Base-by-base conservation (phyloP, 2,113 vertebrate species). In the Columba livia region DNA sequence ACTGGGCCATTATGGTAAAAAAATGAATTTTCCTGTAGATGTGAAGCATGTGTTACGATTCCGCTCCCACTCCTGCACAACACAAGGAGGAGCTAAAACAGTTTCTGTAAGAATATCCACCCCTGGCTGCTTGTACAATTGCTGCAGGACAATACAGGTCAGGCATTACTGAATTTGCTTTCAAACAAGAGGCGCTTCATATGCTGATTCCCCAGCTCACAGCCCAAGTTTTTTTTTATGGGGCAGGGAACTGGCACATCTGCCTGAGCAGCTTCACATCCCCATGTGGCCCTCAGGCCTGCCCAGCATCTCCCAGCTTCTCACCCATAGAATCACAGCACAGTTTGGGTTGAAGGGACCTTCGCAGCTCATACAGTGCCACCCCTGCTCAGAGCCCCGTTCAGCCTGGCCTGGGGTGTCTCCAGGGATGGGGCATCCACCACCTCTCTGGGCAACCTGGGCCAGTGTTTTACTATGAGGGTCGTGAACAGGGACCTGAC, bases 1-100 rank as follows among this genome's bases (percentile, higher is more conserved):
- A 4, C 21, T 21, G 31, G 21, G 18, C 2, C 21, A 10, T 36
- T 26, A 7, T 0, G 2, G 64, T 24, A 23, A 74, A 62, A 48
- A 67, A 53, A 67, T 3, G 0, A 50, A 15, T 21, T 51, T 66
- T 54, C 17, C 44, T 81, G 51, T 32, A 67, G 66, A 26, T 38
- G 18, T 15, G 26, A 58, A 73, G 25, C 3, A 1, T 1, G 15
- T 38, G 16, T 38, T 48, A 5, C 8, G 24, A 67, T 60, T 40
- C 74, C 81, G 23, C 31, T 40, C 62, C 69, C 31, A 26, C 3
- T 77, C 58, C 47, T 50, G 34, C 23, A 5, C 4, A 44, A 21
- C 40, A 53, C 12, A 80, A 56, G n/a, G 17, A 5, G 0, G 32
- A 47, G 44, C 62, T 38, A 62, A 53, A 36, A 1, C 50, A 60